phyloP scores from a whole-genome alignment of 2,797 vertebrate species.

The Smutsia gigantea region DNA sequence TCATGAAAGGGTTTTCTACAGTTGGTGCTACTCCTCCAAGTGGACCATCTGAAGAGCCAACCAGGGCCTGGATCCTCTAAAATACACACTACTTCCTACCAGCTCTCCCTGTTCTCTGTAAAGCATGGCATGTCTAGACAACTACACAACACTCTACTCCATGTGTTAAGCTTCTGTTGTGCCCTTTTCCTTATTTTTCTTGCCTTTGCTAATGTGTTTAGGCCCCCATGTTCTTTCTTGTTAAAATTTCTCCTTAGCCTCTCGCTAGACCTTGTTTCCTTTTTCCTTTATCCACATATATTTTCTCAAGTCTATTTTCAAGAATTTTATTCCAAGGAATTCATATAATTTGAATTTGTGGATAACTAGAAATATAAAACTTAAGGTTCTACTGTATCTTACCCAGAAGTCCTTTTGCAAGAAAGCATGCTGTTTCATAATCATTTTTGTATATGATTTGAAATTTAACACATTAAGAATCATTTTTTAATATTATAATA shows the following conservation, averaged over 20 bases:
- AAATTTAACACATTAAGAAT: neutral
- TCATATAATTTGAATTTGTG: neutral
- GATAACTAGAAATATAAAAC: neutral
- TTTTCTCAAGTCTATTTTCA: neutral
- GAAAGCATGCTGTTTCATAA: neutral
- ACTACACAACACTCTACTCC: accelerated
- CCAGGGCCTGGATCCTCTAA: neutral
- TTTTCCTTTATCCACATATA: neutral
- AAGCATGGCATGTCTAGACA: neutral
- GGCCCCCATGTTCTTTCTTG: neutral
- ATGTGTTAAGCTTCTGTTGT: neutral
- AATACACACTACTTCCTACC: neutral
- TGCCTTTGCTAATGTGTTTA: neutral
- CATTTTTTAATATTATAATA: neutral
- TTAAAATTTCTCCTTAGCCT: neutral
- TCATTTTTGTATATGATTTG: neutral
- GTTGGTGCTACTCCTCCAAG: neutral
- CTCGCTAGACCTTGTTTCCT: neutral
- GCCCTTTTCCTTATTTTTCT: neutral
- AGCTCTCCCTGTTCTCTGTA: neutral
- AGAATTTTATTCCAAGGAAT: neutral
- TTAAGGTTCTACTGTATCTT: neutral
- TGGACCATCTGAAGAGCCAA: neutral
- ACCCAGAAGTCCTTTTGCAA: neutral
- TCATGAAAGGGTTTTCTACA: neutral